Evolutionary conservation across 2,888 invertebrate genomes (phyloP).

Genomic region (Troides helena): DNA sequence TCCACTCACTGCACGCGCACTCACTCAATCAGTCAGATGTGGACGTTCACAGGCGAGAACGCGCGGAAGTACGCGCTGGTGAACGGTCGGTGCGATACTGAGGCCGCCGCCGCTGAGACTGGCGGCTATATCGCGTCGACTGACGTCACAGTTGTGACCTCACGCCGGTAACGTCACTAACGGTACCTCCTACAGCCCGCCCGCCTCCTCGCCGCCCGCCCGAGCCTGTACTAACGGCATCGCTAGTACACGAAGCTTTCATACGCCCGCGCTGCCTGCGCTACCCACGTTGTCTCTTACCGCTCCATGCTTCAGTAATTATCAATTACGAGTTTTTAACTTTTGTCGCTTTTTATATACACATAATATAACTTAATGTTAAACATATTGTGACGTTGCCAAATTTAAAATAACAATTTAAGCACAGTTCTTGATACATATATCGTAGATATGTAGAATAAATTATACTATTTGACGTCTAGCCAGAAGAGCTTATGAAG

Average conservation of each 20-base stretch:
- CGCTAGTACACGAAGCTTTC: constrained; percentile 76
- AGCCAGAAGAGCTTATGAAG: background rate
- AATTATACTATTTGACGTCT: background rate
- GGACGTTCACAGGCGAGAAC: constrained; percentile 58
- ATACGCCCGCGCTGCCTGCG: constrained; percentile 55
- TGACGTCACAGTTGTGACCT: constrained; percentile 77
- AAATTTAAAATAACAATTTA: background rate
- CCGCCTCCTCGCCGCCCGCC: constrained; percentile 75
- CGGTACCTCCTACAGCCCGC: constrained; percentile 80
- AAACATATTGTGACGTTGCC: background rate
- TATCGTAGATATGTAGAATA: background rate
- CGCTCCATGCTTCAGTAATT: constrained; percentile 35
- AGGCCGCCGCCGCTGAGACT: constrained; percentile 78
- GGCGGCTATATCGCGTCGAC: constrained; percentile 77
- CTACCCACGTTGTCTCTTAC: constrained; percentile 32
- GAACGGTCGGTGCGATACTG: constrained; percentile 79
- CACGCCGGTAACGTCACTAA: constrained; percentile 75
- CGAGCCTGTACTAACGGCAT: constrained; percentile 79
- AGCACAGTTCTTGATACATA: background rate
- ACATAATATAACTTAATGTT: background rate
- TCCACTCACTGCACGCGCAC: constrained; percentile 79
- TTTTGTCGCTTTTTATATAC: background rate
- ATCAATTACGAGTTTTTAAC: background rate
- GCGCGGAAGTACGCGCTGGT: constrained; percentile 63
- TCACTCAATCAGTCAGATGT: constrained; percentile 68